phyloP scores from a whole-genome alignment of 1,140 invertebrate species.

The Eriosoma lanigerum region DNA sequence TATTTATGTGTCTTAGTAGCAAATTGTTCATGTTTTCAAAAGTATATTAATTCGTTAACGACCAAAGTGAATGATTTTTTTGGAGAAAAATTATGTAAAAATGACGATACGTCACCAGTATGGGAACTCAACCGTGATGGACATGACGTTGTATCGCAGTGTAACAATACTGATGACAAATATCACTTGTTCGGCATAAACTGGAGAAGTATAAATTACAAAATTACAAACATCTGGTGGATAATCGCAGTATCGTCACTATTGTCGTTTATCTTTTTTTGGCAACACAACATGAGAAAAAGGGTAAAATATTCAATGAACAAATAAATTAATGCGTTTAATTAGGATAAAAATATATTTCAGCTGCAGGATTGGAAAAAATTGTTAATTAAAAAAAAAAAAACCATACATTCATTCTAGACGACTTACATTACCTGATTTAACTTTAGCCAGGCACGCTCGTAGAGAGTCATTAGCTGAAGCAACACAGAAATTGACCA shows the following conservation, averaged over 20 bases:
- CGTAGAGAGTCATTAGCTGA: conserved; percentile 14
- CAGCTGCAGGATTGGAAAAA: conserved; percentile 7
- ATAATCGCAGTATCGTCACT: not conserved
- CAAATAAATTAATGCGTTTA: not conserved
- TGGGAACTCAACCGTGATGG: not conserved
- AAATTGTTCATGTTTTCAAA: not conserved
- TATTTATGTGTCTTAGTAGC: not conserved
- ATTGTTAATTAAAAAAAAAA: not conserved
- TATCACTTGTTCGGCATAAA: not conserved
- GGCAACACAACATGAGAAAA: not conserved
- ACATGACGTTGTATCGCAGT: not conserved
- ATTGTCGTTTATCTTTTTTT: not conserved
- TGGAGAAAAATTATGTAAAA: not conserved
- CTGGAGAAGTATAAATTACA: not conserved
- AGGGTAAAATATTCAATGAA: not conserved
- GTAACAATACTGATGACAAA: not conserved
- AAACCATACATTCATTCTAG: not conserved
- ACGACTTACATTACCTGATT: conserved; percentile 31
- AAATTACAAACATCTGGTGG: conserved; percentile 7
- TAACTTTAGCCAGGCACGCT: conserved; percentile 34
- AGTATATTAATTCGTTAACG: not conserved
- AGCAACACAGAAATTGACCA: not conserved
- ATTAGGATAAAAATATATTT: not conserved
- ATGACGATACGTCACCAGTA: not conserved
- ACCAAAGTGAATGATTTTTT: not conserved